Percentiles rank a stretch among this genome's conserved stretches.
phyloP scores from a whole-genome alignment of 2,113 vertebrate genomes.

The Ia io region DNA sequence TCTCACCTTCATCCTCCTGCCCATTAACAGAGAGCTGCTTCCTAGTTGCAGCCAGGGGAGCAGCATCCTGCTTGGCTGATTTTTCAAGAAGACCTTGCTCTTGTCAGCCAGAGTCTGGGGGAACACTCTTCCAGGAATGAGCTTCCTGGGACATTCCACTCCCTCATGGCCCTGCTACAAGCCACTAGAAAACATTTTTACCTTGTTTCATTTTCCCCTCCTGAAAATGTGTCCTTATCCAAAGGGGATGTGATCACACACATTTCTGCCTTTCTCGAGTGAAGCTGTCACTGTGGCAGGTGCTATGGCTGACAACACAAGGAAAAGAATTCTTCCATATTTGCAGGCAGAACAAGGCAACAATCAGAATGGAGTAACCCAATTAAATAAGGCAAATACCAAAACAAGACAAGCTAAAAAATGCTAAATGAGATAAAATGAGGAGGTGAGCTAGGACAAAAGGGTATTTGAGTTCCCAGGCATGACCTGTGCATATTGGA shows the following conservation, averaged over 20 bases:
- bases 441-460: not conserved
- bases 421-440: not conserved
- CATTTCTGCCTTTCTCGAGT: not conserved
- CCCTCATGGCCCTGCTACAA: not conserved
- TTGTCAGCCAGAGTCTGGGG: not conserved
- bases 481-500: not conserved
- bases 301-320: not conserved
- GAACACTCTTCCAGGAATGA: not conserved
- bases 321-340: not conserved
- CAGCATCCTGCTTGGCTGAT: not conserved
- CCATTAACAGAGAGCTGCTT: not conserved
- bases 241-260: not conserved
- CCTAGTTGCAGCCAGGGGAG: not conserved
- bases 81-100: not conserved
- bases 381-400: constrained; percentile 12
- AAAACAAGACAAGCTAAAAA: not conserved
- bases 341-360: not conserved
- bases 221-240: not conserved
- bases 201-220: not conserved
- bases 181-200: not conserved
- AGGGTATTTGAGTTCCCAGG: constrained; percentile 1
- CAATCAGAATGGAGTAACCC: not conserved
- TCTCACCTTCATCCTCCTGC: not conserved
- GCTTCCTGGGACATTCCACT: not conserved
- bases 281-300: not conserved